phyloP scores from a whole-genome alignment of 1,140 invertebrate genomes.

The Manduca sexta region DNA sequence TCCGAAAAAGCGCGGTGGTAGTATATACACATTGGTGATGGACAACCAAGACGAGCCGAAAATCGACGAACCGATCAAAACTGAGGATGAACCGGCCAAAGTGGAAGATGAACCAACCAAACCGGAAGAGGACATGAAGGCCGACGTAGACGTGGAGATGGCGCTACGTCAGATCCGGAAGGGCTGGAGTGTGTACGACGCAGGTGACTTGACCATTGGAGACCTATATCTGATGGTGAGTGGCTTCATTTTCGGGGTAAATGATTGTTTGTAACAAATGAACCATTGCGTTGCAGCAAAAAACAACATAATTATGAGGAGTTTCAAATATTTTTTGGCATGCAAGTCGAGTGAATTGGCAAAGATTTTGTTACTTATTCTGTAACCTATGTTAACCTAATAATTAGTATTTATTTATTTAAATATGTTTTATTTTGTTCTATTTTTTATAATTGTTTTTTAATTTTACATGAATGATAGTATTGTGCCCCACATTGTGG shows the following conservation, averaged over 20 bases:
- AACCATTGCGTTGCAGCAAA: neutral
- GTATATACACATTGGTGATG: conserved; percentile 49
- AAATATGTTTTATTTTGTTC: too few relatives aligned
- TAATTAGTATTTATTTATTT: too few relatives aligned
- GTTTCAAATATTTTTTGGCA: neutral
- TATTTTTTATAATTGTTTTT: too few relatives aligned
- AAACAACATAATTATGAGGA: neutral
- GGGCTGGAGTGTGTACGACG: conserved; percentile 86
- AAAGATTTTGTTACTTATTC: too few relatives aligned
- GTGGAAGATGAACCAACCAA: conserved; percentile 27
- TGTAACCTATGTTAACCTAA: too few relatives aligned
- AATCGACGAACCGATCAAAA: conserved; percentile 24
- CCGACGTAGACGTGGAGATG: conserved; percentile 59
- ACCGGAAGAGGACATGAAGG: conserved; percentile 39
- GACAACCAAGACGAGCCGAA: conserved; percentile 40
- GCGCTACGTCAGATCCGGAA: conserved; percentile 76
- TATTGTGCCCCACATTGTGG: too few relatives aligned
- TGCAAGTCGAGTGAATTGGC: too few relatives aligned
- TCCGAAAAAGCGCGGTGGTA: conserved; percentile 53
- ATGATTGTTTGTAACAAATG: neutral
- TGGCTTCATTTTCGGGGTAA: conserved; percentile 10
- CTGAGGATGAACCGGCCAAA: too few relatives aligned
- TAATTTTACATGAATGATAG: too few relatives aligned
- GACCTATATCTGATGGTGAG: conserved; percentile 91
- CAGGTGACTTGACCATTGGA: conserved; percentile 86